phyloP scores from a whole-genome alignment of 1,140 invertebrate species.

The Sarcophaga peregrina region DNA sequence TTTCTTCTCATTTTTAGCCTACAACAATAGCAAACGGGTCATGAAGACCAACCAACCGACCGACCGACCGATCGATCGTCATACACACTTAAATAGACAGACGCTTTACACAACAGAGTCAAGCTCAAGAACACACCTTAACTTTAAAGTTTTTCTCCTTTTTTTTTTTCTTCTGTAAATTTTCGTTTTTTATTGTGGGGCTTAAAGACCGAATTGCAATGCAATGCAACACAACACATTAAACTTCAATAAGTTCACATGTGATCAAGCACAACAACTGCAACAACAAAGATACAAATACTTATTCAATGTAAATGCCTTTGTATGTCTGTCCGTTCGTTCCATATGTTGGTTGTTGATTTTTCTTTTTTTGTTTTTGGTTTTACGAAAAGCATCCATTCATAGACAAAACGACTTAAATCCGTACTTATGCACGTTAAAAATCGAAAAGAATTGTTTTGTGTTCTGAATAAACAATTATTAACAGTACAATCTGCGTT shows the following conservation, averaged over 20 bases:
- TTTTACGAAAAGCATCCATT: background rate
- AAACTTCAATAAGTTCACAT: conserved; percentile 27
- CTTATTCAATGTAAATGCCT: background rate
- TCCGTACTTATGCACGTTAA: too few relatives aligned
- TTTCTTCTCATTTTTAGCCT: conserved; percentile 6
- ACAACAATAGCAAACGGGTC: conserved; percentile 6
- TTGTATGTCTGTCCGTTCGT: background rate
- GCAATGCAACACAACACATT: background rate
- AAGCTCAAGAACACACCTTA: conserved; percentile 41
- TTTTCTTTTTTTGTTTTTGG: too few relatives aligned
- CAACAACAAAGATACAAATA: background rate
- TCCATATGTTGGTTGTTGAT: background rate
- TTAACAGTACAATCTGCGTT: too few relatives aligned
- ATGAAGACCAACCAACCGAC: background rate
- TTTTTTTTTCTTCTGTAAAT: too few relatives aligned
- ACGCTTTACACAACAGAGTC: conserved; percentile 18
- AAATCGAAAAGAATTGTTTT: too few relatives aligned
- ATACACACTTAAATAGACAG: background rate
- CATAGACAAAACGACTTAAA: background rate
- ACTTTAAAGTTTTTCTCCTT: background rate
- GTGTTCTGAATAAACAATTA: too few relatives aligned
- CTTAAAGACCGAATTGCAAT: background rate
- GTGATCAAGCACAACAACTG: background rate
- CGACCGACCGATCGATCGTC: background rate
- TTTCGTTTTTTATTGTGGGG: background rate